These are phyloP conservation scores for Sinodicranocentrus sp. DNA, from an alignment of 2,888 invertebrate genomes.

Conservation along the genomic window DNA sequence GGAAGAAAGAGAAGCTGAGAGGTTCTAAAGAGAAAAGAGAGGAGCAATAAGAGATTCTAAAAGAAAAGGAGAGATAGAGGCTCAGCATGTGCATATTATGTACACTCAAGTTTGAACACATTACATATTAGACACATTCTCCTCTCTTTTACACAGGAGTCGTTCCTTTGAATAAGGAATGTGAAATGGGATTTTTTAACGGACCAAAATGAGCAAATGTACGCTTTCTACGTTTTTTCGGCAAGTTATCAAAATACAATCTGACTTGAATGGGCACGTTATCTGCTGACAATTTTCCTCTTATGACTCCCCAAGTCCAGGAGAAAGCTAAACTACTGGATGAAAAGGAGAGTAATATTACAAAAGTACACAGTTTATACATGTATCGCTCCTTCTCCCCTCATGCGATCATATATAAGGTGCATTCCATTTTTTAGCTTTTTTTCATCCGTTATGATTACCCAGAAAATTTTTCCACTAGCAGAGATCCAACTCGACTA, in stretches of 20 bases:
- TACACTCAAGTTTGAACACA: too few species aligned
- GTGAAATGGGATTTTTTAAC: constrained; percentile 26
- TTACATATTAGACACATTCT: not conserved
- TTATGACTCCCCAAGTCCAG: constrained; percentile 49
- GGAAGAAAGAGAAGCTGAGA: constrained; percentile 6
- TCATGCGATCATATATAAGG: too few species aligned
- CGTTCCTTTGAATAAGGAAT: constrained; percentile 28
- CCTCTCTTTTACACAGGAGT: not conserved
- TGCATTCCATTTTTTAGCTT: not conserved
- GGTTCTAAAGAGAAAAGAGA: constrained; percentile 23
- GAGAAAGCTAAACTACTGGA: not conserved
- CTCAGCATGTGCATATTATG: not conserved
- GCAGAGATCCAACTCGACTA: too few species aligned
- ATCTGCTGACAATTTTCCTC: constrained; percentile 57
- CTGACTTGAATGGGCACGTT: constrained; percentile 57
- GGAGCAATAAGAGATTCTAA: not conserved
- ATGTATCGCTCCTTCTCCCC: too few species aligned
- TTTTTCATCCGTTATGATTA: constrained; percentile 18
- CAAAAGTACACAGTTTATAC: not conserved
- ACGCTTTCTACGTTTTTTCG: not conserved
- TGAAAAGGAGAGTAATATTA: not conserved
- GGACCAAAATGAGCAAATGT: constrained; percentile 37
- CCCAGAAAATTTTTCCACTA: not conserved
- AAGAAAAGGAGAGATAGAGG: not conserved
- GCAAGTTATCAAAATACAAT: constrained; percentile 52